A percentile compares a stretch with the other conserved stretches of the same genome.
Conservation (phyloP, 1,140 invertebrate species). For the Zaprionus taronus region DNA sequence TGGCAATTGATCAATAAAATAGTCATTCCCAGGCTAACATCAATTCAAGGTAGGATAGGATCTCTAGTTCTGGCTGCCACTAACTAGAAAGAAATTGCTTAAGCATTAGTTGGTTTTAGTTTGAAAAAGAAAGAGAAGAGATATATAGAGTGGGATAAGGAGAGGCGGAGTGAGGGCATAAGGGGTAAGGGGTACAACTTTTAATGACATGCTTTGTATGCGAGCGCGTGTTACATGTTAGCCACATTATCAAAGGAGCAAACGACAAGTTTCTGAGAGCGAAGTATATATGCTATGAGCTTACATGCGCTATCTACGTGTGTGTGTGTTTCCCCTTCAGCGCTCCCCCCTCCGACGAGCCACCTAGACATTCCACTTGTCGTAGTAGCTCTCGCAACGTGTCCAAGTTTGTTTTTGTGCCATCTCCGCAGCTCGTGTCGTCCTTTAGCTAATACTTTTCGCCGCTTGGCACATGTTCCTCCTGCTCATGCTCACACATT, state of each 20-base stretch:
- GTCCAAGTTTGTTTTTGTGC: conserved; percentile 68
- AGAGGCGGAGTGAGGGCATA: neutral
- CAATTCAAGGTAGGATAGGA: neutral
- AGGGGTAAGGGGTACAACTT: conserved; percentile 48
- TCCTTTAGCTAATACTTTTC: conserved; percentile 67
- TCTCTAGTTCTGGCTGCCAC: neutral
- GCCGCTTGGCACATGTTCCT: conserved; percentile 55
- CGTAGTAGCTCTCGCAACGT: conserved; percentile 40
- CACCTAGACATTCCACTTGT: conserved; percentile 5
- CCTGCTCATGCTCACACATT: conserved; percentile 4
- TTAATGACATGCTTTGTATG: conserved; percentile 80
- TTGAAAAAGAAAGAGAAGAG: conserved; percentile 21
- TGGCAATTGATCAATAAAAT: neutral
- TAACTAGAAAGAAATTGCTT: conserved; percentile 50
- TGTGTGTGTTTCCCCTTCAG: neutral
- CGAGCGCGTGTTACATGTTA: conserved; percentile 71
- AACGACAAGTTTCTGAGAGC: conserved; percentile 55
- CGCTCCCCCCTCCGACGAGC: neutral
- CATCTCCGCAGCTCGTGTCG: conserved; percentile 47
- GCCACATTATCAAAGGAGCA: conserved; percentile 74
- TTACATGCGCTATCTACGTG: neutral
- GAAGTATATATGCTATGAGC: conserved; percentile 8
- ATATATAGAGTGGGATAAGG: neutral
- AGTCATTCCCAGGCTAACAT: neutral
- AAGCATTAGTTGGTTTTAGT: conserved; percentile 45